Evolutionary conservation across 2,113 vertebrate genomes (phyloP).

Genomic region (Pseudorhombus dupliciocellatus): DNA sequence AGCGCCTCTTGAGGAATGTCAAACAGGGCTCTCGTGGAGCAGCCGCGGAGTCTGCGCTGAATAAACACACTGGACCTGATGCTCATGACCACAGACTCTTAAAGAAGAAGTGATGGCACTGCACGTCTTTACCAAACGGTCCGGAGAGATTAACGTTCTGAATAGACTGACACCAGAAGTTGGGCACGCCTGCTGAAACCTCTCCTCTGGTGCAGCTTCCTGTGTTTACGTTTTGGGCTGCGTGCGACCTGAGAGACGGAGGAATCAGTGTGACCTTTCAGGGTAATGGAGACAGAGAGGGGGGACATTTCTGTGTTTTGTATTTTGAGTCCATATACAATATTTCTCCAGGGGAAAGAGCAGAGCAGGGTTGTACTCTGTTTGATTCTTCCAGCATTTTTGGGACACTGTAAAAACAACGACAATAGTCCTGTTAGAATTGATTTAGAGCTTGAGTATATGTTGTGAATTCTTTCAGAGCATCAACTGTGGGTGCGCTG

Average conservation of each 20-base stretch:
- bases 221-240: constrained; percentile 49
- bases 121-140: neutral
- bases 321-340: neutral
- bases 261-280: constrained; percentile 48
- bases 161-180: neutral
- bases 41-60: constrained; percentile 15
- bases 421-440: too few relatives aligned
- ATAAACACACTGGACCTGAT: constrained; percentile 42
- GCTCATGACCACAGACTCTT: constrained; percentile 10
- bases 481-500: too few relatives aligned
- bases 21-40: constrained; percentile 2
- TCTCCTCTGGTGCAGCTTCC: constrained; percentile 19
- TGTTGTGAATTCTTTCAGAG: too few relatives aligned
- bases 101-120: neutral
- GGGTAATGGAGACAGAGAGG: constrained; percentile 28
- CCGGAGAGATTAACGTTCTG: constrained; percentile 4
- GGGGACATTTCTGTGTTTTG: neutral
- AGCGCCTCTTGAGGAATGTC: constrained; percentile 13
- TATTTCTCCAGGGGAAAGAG: neutral
- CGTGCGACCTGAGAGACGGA: constrained; percentile 14
- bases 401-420: neutral
- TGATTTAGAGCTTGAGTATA: too few relatives aligned
- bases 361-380: neutral
- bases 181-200: constrained; percentile 2
- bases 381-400: constrained; percentile 3